Conservation (phyloP, 2,113 vertebrate genomes). For the Zapus hudsonius region DNA sequence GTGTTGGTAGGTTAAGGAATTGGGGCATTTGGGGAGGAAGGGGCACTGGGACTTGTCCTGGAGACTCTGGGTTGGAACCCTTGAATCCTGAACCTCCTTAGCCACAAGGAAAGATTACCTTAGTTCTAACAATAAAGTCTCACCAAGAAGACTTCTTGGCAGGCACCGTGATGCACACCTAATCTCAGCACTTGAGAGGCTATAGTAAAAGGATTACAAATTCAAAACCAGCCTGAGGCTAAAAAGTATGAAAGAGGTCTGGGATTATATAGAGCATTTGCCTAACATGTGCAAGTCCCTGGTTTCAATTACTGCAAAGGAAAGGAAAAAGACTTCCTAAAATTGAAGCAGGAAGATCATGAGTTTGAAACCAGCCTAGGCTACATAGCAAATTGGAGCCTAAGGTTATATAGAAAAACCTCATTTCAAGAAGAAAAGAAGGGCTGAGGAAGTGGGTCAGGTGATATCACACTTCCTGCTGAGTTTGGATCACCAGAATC, state of each 20-base stretch:
- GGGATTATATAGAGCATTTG: neutral
- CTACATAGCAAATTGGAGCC: neutral
- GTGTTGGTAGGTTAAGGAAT: conserved; percentile 34
- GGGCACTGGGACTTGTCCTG: neutral
- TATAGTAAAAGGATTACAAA: too few species aligned
- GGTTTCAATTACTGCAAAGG: neutral
- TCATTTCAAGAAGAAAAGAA: neutral
- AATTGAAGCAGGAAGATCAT: neutral
- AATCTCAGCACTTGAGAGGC: neutral
- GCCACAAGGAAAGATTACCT: conserved; percentile 25
- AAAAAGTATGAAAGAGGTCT: too few species aligned
- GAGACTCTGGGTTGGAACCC: neutral
- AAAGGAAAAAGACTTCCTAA: neutral
- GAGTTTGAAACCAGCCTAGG: neutral
- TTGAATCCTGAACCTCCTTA: neutral
- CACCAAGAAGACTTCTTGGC: neutral
- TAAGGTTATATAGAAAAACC: neutral
- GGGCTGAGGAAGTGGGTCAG: too few species aligned
- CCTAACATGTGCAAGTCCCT: neutral
- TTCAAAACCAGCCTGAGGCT: neutral
- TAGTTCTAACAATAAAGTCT: conserved; percentile 29
- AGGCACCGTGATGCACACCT: too few species aligned
- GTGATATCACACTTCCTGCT: too few species aligned
- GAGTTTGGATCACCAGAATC: too few species aligned
- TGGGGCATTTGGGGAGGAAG: neutral